Evolutionary conservation across 2,888 invertebrate species (phyloP).

Genomic region (Chrysopilus asiliformis): DNA sequence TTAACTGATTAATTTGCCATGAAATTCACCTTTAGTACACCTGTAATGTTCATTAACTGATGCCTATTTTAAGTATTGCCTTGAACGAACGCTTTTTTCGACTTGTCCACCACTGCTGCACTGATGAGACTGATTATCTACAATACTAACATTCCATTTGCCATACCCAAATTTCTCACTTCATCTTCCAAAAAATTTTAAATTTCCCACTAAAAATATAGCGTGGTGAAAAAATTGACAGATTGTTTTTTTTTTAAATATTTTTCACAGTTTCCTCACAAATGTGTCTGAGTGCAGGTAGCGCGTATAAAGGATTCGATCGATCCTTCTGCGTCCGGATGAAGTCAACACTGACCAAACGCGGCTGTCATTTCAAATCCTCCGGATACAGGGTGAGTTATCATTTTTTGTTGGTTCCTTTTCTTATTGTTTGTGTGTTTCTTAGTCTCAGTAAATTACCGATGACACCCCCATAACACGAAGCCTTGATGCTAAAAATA

Average conservation of each 20-base stretch:
- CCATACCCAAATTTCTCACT: too few species aligned
- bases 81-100: too few species aligned
- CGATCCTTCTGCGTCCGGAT: conserved; percentile 89
- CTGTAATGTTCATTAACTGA: conserved; percentile 10
- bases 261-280: conserved; percentile 58
- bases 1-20: conserved; percentile 15
- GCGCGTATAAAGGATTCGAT: conserved; percentile 72
- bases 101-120: too few species aligned
- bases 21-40: conserved; percentile 12
- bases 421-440: too few species aligned
- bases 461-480: too few species aligned
- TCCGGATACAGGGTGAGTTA: conserved; percentile 89
- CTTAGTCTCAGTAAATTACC: too few species aligned
- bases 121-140: too few species aligned
- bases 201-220: too few species aligned
- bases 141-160: too few species aligned
- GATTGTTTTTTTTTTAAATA: conserved; percentile 2
- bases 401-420: too few species aligned
- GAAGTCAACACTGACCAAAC: conserved; percentile 94
- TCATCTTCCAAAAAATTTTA: too few species aligned
- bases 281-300: conserved; percentile 61
- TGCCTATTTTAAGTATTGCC: neutral
- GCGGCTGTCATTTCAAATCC: conserved; percentile 94
- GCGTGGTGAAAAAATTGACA: neutral
- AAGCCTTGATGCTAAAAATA: too few species aligned